Percentiles rank a stretch among this genome's conserved stretches.
phyloP scores from a whole-genome alignment of 2,888 invertebrate species.

The Sesia bembeciformis region DNA sequence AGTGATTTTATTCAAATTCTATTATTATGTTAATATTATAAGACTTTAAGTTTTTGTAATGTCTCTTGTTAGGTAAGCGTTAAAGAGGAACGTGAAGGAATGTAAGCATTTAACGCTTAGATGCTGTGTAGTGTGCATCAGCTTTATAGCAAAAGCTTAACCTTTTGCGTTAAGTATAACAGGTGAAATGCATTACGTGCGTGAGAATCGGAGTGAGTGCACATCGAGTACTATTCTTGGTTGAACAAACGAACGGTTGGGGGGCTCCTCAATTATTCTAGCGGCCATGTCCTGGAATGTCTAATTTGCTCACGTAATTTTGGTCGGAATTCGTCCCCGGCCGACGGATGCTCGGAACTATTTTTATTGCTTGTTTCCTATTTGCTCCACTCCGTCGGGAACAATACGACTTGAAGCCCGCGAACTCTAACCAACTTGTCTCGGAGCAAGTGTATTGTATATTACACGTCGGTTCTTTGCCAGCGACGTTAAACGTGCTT shows the following conservation, averaged over 20 bases:
- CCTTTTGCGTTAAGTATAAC: no score
- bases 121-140: no score
- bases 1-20: no score
- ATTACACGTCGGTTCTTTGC: conserved; percentile 40
- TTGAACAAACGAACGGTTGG: conserved; percentile 17
- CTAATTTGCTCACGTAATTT: conserved; percentile 73
- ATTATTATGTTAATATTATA: no score
- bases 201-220: neutral
- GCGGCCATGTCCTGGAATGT: conserved; percentile 65
- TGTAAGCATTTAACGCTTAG: no score
- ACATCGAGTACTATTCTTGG: conserved; percentile 26
- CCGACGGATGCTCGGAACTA: conserved; percentile 60
- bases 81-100: no score
- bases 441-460: conserved; percentile 57
- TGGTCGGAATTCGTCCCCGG: conserved; percentile 62
- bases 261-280: conserved; percentile 58
- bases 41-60: no score
- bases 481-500: conserved; percentile 28
- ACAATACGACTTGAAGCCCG: conserved; percentile 60
- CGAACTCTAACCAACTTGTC: conserved; percentile 56
- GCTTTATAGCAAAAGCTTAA: no score
- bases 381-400: conserved; percentile 54
- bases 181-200: neutral
- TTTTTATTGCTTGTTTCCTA: conserved; percentile 73
- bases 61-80: no score